Evolutionary conservation across 2,888 invertebrate species (phyloP).

Genomic region (Xestoiulus laeticollis): DNA sequence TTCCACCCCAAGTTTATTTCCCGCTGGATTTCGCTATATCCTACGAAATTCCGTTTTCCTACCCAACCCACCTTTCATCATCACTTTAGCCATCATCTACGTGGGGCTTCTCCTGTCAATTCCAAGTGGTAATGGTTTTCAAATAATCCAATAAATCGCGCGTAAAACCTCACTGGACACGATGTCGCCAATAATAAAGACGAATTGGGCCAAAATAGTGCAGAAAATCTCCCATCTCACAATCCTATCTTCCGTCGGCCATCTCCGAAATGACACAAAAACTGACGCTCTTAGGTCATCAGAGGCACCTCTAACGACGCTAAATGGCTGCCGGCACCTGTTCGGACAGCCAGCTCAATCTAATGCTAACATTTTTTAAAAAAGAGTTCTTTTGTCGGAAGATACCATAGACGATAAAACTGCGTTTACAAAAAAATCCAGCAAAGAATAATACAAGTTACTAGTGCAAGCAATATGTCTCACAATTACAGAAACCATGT

Average conservation of each 20-base stretch:
- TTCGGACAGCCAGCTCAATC: neutral
- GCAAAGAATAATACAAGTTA: too few species aligned
- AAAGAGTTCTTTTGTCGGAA: too few species aligned
- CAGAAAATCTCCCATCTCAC: neutral
- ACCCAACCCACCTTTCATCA: neutral
- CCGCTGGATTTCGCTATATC: neutral
- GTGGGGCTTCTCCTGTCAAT: neutral
- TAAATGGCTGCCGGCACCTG: neutral
- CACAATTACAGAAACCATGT: too few species aligned
- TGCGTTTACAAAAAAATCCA: too few species aligned
- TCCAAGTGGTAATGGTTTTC: conserved; percentile 8
- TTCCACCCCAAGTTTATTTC: neutral
- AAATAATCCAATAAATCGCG: conserved; percentile 18
- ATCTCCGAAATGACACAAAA: too few species aligned
- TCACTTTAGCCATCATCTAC: neutral
- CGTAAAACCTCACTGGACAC: conserved; percentile 18
- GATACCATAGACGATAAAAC: too few species aligned
- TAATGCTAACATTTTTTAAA: too few species aligned
- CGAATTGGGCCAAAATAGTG: neutral
- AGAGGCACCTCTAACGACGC: neutral
- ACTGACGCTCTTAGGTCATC: neutral
- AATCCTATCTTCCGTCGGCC: neutral
- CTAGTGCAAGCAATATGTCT: too few species aligned
- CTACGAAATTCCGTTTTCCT: neutral
- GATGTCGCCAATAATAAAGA: conserved; percentile 17